Evolutionary conservation across 2,113 vertebrate genomes (phyloP).

Genomic region (Shinisaurus crocodilurus): DNA sequence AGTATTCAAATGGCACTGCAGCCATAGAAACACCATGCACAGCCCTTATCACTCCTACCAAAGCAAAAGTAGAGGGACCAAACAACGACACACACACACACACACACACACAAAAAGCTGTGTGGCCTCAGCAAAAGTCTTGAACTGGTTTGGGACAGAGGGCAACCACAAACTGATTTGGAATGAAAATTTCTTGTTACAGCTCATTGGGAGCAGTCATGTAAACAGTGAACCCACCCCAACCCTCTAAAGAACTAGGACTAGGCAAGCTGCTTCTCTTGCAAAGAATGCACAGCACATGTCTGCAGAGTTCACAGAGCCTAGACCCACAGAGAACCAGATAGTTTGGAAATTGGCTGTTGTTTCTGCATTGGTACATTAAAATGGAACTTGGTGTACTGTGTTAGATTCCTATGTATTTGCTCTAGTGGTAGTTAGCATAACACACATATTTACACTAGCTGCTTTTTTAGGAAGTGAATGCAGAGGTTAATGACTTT

Average conservation of each 20-base stretch:
- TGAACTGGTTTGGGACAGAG: neutral
- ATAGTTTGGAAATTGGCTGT: neutral
- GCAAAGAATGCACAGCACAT: neutral
- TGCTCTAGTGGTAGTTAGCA: neutral
- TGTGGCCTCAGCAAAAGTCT: neutral
- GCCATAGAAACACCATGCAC: too few relatives aligned
- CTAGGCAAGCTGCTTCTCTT: neutral
- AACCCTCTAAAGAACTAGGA: neutral
- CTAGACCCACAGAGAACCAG: neutral
- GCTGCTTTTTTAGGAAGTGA: slow-evolving; percentile 10
- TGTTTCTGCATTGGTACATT: neutral
- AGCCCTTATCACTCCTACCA: neutral
- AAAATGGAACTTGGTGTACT: neutral
- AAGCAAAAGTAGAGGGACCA: neutral
- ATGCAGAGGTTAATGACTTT: neutral
- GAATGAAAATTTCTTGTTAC: neutral
- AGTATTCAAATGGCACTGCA: neutral
- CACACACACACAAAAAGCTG: neutral
- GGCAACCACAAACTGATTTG: neutral
- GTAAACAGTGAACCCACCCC: neutral
- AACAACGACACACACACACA: too few relatives aligned
- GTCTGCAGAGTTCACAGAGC: neutral
- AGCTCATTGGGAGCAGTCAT: neutral
- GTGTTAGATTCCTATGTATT: neutral
- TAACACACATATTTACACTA: neutral